phyloP scores from a whole-genome alignment of 2,113 vertebrate species.

The Aplodontia rufa region DNA sequence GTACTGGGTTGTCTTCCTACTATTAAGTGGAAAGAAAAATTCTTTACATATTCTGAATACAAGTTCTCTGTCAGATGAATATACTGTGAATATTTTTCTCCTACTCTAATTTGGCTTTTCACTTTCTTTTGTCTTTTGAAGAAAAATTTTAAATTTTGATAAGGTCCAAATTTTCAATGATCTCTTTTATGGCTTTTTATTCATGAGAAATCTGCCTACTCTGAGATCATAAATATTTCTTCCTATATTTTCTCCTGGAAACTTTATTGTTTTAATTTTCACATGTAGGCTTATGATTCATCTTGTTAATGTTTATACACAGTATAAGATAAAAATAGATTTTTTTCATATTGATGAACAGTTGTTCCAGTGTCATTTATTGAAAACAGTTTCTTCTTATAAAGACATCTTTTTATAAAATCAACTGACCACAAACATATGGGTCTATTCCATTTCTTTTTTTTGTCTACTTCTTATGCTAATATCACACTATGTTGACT shows the following conservation, averaged over 20 bases:
- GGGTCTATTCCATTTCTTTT: background rate
- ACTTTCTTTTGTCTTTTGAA: constrained; percentile 36
- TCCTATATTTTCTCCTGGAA: background rate
- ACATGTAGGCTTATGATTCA: background rate
- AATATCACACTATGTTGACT: background rate
- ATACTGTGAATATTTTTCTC: background rate
- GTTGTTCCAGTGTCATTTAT: background rate
- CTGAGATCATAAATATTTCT: background rate
- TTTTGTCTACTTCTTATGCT: background rate
- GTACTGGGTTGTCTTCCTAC: background rate
- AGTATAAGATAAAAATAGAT: background rate
- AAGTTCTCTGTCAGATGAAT: background rate
- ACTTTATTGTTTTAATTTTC: background rate
- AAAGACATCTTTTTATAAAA: constrained; percentile 22
- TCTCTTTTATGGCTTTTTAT: constrained; percentile 6
- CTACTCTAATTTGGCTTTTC: background rate
- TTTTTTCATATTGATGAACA: background rate
- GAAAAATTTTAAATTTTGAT: constrained; percentile 52
- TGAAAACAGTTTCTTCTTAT: constrained; percentile 17
- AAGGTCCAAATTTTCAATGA: constrained; percentile 11
- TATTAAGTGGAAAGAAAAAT: background rate
- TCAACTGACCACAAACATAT: background rate
- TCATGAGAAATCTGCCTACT: background rate
- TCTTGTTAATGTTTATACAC: background rate
- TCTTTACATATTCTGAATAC: constrained; percentile 8